phyloP scores from a whole-genome alignment of 1,140 invertebrate species.

The Drosophila sproati region DNA sequence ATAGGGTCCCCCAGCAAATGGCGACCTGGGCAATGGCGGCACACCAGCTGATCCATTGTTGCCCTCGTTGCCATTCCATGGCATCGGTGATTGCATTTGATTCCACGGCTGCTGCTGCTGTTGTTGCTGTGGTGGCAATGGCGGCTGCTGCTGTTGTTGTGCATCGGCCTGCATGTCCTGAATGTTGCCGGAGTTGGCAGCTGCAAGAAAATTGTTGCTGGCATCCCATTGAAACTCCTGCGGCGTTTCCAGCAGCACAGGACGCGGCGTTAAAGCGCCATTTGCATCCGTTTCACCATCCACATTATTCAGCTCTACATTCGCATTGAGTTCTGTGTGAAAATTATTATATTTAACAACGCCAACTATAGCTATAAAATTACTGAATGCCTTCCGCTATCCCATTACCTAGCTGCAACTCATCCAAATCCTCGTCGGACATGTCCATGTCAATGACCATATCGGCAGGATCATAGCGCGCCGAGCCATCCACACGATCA shows the following conservation, averaged over 20 bases:
- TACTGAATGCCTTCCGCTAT: neutral
- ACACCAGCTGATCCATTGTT: slow-evolving; percentile 43
- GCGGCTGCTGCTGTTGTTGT: slow-evolving; percentile 54
- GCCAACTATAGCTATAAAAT: slow-evolving; percentile 14
- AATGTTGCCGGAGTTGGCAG: slow-evolving; percentile 44
- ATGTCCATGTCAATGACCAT: slow-evolving; percentile 90
- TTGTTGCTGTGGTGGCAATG: slow-evolving; percentile 16
- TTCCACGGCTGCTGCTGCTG: slow-evolving; percentile 62
- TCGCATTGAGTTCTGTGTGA: slow-evolving; percentile 56
- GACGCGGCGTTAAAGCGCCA: slow-evolving; percentile 51
- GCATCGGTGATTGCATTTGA: slow-evolving; percentile 69
- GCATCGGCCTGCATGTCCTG: slow-evolving; percentile 56
- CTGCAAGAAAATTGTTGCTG: slow-evolving; percentile 52
- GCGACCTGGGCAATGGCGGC: slow-evolving; percentile 69
- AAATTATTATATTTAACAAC: slow-evolving; percentile 23
- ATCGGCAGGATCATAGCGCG: slow-evolving; percentile 84
- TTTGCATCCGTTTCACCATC: slow-evolving; percentile 59
- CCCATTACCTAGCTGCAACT: slow-evolving; percentile 70
- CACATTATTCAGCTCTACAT: slow-evolving; percentile 21
- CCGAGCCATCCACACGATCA: slow-evolving; percentile 72
- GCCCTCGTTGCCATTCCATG: slow-evolving; percentile 48
- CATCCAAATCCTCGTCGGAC: slow-evolving; percentile 88
- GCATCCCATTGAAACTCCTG: slow-evolving; percentile 74
- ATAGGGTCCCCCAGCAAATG: slow-evolving; percentile 52
- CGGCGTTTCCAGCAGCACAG: slow-evolving; percentile 75